Conservation (phyloP, 2,113 vertebrate species). For the Clarias batrachus region DNA sequence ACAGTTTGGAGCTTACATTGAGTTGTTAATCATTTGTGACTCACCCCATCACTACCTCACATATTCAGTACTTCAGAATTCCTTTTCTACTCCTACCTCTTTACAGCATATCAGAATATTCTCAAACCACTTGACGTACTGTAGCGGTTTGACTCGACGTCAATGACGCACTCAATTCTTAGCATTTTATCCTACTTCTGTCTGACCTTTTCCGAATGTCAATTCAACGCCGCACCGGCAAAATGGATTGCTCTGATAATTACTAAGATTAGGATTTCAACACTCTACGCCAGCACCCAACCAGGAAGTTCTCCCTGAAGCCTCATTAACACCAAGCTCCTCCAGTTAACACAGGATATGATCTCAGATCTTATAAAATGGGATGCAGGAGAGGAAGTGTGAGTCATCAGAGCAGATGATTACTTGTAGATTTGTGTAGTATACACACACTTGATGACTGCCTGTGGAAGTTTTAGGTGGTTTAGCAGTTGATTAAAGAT, state of each 20-base stretch:
- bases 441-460: background rate
- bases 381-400: conserved; percentile 25
- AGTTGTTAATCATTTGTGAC: background rate
- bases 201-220: conserved; percentile 24
- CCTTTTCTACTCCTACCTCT: background rate
- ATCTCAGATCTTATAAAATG: conserved; percentile 32
- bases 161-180: background rate
- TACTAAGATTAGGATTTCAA: conserved; percentile 23
- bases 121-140: background rate
- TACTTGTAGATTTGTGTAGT: conserved; percentile 11
- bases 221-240: conserved; percentile 1
- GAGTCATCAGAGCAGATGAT: conserved; percentile 38
- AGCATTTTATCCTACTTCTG: background rate
- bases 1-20: background rate
- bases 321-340: conserved; percentile 26
- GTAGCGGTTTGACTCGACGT: too few species aligned
- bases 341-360: conserved; percentile 41
- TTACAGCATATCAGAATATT: background rate
- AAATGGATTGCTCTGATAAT: conserved; percentile 12
- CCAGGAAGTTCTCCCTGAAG: conserved; percentile 14
- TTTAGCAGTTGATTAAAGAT: conserved; percentile 1
- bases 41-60: background rate
- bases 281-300: background rate
- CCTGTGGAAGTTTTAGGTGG: background rate
- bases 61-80: background rate